Evolutionary conservation across 35 echinoderm and acorn worm genomes (phyloP).

Genomic region (Chiridota heheva): DNA sequence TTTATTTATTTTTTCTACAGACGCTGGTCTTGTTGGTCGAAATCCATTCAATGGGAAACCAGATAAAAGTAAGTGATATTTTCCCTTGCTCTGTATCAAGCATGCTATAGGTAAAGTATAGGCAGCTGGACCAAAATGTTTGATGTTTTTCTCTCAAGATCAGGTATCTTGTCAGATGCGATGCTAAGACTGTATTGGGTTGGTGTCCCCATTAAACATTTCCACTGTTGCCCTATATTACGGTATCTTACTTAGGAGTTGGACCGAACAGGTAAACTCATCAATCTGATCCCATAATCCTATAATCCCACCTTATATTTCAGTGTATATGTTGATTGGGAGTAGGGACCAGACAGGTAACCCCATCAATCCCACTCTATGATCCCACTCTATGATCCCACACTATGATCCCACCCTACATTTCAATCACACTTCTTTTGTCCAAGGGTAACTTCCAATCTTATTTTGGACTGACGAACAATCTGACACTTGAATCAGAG

Average conservation of each 20-base stretch:
- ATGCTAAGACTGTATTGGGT: not conserved
- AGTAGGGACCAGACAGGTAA: too few relatives aligned
- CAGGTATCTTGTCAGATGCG: not conserved
- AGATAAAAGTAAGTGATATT: constrained; percentile 47
- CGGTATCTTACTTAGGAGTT: not conserved
- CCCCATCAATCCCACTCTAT: too few relatives aligned
- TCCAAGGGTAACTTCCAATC: too few relatives aligned
- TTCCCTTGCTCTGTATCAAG: not conserved
- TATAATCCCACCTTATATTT: too few relatives aligned
- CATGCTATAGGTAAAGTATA: not conserved
- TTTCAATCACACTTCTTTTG: too few relatives aligned
- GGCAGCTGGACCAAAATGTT: not conserved
- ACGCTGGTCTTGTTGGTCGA: constrained; percentile 47
- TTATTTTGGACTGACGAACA: too few relatives aligned
- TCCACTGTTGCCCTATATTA: not conserved
- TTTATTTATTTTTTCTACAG: constrained; percentile 16
- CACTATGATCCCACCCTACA: too few relatives aligned
- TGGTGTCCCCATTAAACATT: not conserved
- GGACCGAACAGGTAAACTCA: too few relatives aligned
- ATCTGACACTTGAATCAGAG: too few relatives aligned
- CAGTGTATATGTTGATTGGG: too few relatives aligned
- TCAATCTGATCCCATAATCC: too few relatives aligned
- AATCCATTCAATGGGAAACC: constrained; percentile 64
- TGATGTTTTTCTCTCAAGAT: not conserved
- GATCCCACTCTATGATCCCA: too few relatives aligned